Base-by-base conservation (phyloP, 2,888 invertebrate genomes). In the Diadromus collaris region DNA sequence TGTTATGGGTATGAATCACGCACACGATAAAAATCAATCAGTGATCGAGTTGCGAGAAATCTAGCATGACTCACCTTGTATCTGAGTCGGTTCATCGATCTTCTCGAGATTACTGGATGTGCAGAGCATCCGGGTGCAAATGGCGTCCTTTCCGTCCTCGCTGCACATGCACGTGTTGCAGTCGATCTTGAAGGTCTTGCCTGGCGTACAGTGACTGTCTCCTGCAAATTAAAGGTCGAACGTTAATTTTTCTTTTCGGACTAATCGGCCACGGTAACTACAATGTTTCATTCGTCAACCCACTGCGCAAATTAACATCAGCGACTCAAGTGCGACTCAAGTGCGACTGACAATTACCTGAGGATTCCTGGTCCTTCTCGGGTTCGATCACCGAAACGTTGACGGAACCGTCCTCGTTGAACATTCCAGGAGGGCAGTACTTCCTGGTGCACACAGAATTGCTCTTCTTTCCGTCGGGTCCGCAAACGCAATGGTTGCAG, bases 401-500 rank as follows among this genome's bases (percentile, higher is more conserved):
- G 16, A 80, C 10, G 9, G 79, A 63, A 5, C 84, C 84, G 19
- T 85, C 79, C 27, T 72, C 67, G 60, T 83, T 81, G 51, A 74
- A 85, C 19, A 81, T 41, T 7, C 68, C 68, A 0, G 71, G 80
- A 2, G 85, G 80, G 32, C 86, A 86, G 10, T 38, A 67, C 68
- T 76, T 81, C 34, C 41, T 78, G 2, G 85, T 85, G 51, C 86
- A 86, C 4, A 6, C 21, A 4, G 38, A 21, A 2, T 16, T 5
- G 9, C 27, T 38, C 0, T 21, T n/a, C 21, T 21, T 24, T 10
- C 80, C 80, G 65, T 93, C 92, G n/a, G 91, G 86, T 74, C 92
- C 92, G 84, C 94, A 94, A 19, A 92, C 91, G 84, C 94, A 94
- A 86, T 91, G 92, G 84, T 93, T 94, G 88, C 94, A 94, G 71